Percentiles rank a stretch among this genome's conserved stretches.
These are phyloP conservation scores for Epinephelus fuscoguttatus DNA, from an alignment of 2,113 vertebrate genomes.

Conservation along the genomic window DNA sequence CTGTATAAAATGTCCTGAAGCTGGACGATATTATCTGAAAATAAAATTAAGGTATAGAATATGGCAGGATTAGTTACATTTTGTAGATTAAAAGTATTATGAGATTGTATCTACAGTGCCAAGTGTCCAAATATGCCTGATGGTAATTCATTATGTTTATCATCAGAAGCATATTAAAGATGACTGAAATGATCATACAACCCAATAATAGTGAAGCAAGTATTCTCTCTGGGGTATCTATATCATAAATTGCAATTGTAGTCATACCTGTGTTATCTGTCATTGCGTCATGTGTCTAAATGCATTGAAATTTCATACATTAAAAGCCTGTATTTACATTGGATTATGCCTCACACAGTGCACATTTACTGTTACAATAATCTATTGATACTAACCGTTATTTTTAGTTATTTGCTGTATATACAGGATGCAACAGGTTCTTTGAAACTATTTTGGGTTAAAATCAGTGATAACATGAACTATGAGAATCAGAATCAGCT, in stretches of 20 bases:
- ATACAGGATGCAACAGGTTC: neutral
- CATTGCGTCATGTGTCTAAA: slow-evolving; percentile 6
- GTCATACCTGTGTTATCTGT: neutral
- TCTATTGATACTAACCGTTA: neutral
- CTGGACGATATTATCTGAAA: neutral
- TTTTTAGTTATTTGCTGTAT: neutral
- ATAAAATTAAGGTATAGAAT: neutral
- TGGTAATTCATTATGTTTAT: neutral
- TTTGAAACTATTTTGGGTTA: neutral
- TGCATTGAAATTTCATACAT: slow-evolving; percentile 5
- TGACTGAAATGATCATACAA: neutral
- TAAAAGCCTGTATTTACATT: slow-evolving; percentile 15
- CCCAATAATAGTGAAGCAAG: neutral
- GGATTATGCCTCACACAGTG: neutral
- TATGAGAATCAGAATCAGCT: too few species aligned
- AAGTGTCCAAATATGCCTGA: neutral
- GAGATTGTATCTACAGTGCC: too few species aligned
- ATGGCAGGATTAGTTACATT: neutral
- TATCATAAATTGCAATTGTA: neutral
- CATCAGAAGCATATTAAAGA: neutral
- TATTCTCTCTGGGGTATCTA: neutral
- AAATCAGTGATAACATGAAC: neutral
- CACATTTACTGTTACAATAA: neutral
- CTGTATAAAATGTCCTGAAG: neutral
- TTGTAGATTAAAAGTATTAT: neutral